Evolutionary conservation across 2,797 vertebrate genomes (phyloP).

Genomic region (Peromyscus nudipes): DNA sequence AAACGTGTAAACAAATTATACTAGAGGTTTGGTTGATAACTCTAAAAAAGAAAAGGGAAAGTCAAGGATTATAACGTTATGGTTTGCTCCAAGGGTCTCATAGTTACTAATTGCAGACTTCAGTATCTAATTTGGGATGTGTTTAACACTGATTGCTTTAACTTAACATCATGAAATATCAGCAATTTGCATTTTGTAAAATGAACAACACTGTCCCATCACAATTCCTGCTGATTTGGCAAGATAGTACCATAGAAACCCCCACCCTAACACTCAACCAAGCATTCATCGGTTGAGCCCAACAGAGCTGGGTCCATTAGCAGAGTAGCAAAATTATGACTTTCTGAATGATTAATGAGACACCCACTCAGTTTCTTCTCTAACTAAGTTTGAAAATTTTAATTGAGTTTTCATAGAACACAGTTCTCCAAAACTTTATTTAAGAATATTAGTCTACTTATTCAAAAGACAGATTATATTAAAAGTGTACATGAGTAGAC

Average conservation of each 20-base stretch:
- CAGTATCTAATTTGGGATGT: background rate
- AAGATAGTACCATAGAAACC: slow-evolving; percentile 32
- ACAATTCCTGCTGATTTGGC: slow-evolving; percentile 72
- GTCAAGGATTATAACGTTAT: background rate
- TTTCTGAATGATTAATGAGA: slow-evolving; percentile 74
- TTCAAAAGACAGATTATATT: slow-evolving; percentile 16
- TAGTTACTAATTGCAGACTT: background rate
- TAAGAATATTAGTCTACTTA: background rate
- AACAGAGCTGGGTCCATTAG: slow-evolving; percentile 64
- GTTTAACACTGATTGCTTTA: slow-evolving; percentile 24
- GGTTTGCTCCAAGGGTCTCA: background rate
- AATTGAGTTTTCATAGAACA: slow-evolving; percentile 60
- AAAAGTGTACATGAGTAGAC: background rate
- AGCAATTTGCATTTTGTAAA: slow-evolving; percentile 27
- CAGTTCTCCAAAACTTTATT: background rate
- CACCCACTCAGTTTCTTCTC: background rate
- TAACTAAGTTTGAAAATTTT: slow-evolving; percentile 59
- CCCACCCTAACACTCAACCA: rapidly evolving
- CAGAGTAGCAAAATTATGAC: slow-evolving; percentile 45
- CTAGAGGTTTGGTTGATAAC: background rate
- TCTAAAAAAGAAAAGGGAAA: background rate
- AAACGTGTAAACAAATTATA: background rate
- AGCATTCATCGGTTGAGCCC: slow-evolving; percentile 38
- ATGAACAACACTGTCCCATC: slow-evolving; percentile 64
- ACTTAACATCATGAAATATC: background rate